Base-by-base conservation (phyloP, 2,113 vertebrate genomes). In the Porphyrio hochstetteri region DNA sequence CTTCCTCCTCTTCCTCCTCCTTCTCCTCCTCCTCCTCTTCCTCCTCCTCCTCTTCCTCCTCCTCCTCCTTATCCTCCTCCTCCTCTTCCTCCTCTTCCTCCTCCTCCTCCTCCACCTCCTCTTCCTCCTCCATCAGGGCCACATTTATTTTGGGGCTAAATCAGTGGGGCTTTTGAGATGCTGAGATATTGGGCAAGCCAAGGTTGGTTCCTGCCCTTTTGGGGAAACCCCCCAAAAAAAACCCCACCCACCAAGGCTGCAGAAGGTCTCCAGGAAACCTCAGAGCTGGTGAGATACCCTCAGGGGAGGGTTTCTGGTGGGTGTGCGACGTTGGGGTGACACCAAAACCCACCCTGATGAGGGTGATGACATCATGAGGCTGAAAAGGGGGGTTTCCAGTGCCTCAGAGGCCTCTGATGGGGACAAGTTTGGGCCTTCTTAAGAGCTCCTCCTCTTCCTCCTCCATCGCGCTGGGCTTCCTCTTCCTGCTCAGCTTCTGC, bases 271-370 rank as follows among this genome's bases (percentile, higher is more conserved):
- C 60, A 7, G 33, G 20, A 65, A 38, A 38, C 60, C 70, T 46
- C 40, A 27, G 18, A 33, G 28, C 0, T 2, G 25, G n/a, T 17
- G 60, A 36, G 33, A 44, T 12, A 3, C 38, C 31, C 13, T 29
- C 19, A 5, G 0, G 18, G 48, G 29, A 21, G 16, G 29, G 50
- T 77, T 50, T 50, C 20, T 0, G 28, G 35, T 4, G 46, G 46
- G 3, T 15, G 6, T 7, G 40, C 7, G 5, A 40, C 21, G 9
- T 23, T 20, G 1, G 7, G 10, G 44, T 10, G 44, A 77, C 28
- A 29, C 7, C 9, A n/a, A 40, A 52, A 16, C 16, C 7, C 63
- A 78, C 23, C 53, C 17, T 1, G 13, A 44, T 1, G 10, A 35
- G 20, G 55, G 55, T 24, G 11, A 35, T 1, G 36, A 28, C 7